Evolutionary conservation across 2,888 invertebrate genomes (phyloP).

Genomic region (Spodoptera littoralis): DNA sequence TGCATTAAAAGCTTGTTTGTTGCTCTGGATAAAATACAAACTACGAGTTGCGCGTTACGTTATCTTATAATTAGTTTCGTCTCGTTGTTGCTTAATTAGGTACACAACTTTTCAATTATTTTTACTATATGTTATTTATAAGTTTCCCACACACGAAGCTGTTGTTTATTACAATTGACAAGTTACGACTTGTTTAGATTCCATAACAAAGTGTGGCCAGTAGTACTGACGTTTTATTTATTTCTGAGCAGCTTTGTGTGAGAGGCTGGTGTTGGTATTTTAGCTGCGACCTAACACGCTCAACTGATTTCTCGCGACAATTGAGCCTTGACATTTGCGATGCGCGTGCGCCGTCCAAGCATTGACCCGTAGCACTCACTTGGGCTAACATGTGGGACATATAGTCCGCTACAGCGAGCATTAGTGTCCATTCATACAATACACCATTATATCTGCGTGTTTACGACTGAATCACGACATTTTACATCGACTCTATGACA

Average conservation of each 20-base stretch:
- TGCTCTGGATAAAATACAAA: constrained; percentile 46
- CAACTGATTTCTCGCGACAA: constrained; percentile 62
- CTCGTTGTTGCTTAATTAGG: constrained; percentile 57
- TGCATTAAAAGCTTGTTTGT: constrained; percentile 58
- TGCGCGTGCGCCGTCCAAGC: constrained; percentile 73
- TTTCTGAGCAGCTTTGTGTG: constrained; percentile 1
- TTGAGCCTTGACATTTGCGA: constrained; percentile 80
- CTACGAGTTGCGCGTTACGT: constrained; percentile 35
- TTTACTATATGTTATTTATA: constrained; percentile 48
- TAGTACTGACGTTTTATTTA: constrained; percentile 6
- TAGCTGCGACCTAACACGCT: constrained; percentile 49
- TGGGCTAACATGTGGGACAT: constrained; percentile 71
- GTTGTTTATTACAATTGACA: constrained; percentile 34
- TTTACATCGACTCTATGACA: constrained; percentile 77
- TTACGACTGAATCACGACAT: constrained; percentile 80
- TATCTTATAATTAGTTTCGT: constrained; percentile 59
- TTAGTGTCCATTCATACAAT: constrained; percentile 80
- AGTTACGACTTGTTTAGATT: constrained; percentile 35
- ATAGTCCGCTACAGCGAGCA: constrained; percentile 67
- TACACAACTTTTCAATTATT: constrained; percentile 60
- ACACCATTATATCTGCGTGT: constrained; percentile 75
- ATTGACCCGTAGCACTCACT: constrained; percentile 76
- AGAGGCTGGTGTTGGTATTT: constrained; percentile 19
- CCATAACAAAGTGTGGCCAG: constrained; percentile 13
- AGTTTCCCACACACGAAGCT: constrained; percentile 51